Evolutionary conservation across 2,113 vertebrate species (phyloP).

Genomic region (Campylomormyrus numenius): DNA sequence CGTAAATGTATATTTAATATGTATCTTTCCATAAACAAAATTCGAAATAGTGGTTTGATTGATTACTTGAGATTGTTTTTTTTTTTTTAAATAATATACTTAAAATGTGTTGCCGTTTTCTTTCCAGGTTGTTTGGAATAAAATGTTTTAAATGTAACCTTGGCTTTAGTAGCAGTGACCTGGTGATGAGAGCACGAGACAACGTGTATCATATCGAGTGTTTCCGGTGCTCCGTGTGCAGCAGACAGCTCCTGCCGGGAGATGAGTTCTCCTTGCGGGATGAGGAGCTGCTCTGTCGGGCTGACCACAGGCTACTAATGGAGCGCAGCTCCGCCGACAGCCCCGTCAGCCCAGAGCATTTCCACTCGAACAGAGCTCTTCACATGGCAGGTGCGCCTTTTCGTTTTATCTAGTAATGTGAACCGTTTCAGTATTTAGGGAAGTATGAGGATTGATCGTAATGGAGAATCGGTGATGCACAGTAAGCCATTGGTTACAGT

Average conservation of each 20-base stretch:
- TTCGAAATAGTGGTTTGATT: not conserved
- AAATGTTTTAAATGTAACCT: constrained; percentile 86
- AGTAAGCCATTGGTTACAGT: not conserved
- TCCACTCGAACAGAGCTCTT: constrained; percentile 61
- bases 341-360: constrained; percentile 67
- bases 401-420: not conserved
- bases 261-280: constrained; percentile 88
- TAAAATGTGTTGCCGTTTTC: not conserved
- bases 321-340: constrained; percentile 66
- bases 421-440: not conserved
- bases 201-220: constrained; percentile 90
- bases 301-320: constrained; percentile 73
- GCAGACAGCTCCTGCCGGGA: constrained; percentile 83
- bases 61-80: not conserved
- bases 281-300: constrained; percentile 79
- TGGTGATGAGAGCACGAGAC: constrained; percentile 86
- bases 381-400: constrained; percentile 66
- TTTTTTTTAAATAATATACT: not conserved
- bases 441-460: not conserved
- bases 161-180: constrained; percentile 81
- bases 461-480: not conserved
- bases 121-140: constrained; percentile 78
- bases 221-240: constrained; percentile 88
- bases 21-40: not conserved
- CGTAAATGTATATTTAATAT: not conserved